Base-by-base conservation (phyloP, 1,140 invertebrate genomes). In the Ladona fulva region DNA sequence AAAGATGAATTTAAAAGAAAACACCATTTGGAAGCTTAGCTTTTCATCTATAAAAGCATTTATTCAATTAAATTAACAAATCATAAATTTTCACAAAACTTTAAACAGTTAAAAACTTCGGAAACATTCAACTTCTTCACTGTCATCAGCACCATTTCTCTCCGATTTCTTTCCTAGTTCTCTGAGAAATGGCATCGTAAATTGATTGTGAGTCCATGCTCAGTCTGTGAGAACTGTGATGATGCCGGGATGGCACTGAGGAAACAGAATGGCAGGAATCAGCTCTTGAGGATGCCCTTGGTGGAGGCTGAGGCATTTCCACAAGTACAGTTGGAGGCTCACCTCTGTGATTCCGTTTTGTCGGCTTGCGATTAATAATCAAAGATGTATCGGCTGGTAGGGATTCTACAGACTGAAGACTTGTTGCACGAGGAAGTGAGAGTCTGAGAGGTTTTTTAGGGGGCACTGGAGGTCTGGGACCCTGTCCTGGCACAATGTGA, bases 371-470 rank as follows among this genome's bases (percentile, higher is more conserved):
- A 16, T 16, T 66, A 3, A 22, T 22, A 6, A 66, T 16, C 1
- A 66, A 12, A 12, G 52, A 66, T 19, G 52, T 66, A 22, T 66
- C 52, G 3, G 52, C 52, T 19, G 52, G 52, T 16, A 66, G 12
- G 3, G 52, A 66, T 66, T 66, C 52, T 3, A 66, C 52, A 22
- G 52, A 66, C 80, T 95, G 93, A 24, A 94, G 87, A 85, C 93
- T 95, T 12, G 91, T 88, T 0, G 94, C 92, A 80, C 93, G 89
- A 82, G 95, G 94, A 0, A 96, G 84, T 0, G 93, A 95, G 3
- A 96, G 83, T 7, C 94, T 86, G 0, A 95, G 81, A 0, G 94
- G 94, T 82, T 96, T 96, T 81, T 94, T 92, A 22, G 94, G 94
- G 6, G 94, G 94, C 22, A 90, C 90, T 6, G 93, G 93, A 24